A percentile compares a stretch with the other conserved stretches of the same genome.
phyloP scores from a whole-genome alignment of 2,113 vertebrate species.

The Rattus norvegicus region GRCr8 NC_086021.1:40912001-40912500 shows the following conservation, averaged over 20 bases:
- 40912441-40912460: background rate
- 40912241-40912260: background rate
- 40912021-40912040: background rate
- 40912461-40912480: background rate
- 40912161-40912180: constrained; percentile 9
- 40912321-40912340: background rate
- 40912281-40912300: background rate
- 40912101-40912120: background rate
- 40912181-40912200: background rate
- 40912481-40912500: background rate
- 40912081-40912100: background rate
- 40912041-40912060: background rate
- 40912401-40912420: background rate
- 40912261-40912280: background rate
- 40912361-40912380: background rate
- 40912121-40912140: background rate
- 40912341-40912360: background rate
- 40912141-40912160: background rate
- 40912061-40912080: background rate
- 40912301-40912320: background rate
- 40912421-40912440: background rate
- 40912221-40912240: background rate
- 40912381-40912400: background rate
- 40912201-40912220: background rate
- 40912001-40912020: background rate